Conservation (phyloP, 2,113 vertebrate genomes). For the Machaerirhynchus nigripectus region DNA sequence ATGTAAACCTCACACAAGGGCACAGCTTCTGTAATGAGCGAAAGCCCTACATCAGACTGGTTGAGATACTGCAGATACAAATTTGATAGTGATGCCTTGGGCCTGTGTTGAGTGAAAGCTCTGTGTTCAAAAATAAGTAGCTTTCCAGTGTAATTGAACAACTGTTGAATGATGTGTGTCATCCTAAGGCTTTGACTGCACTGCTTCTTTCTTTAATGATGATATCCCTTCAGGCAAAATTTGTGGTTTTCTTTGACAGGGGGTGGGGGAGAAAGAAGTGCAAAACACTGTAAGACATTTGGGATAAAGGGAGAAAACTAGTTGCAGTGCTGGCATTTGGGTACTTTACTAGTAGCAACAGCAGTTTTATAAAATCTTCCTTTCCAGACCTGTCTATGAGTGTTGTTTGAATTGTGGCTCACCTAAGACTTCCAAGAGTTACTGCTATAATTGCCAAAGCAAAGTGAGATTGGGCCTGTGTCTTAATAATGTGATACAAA, state of each 20-base stretch:
- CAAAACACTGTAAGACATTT: not conserved
- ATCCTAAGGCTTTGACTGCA: not conserved
- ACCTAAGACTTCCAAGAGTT: not conserved
- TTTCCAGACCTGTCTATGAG: not conserved
- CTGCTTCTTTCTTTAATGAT: not conserved
- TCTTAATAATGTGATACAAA: not conserved
- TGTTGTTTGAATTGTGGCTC: not conserved
- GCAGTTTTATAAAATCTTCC: not conserved
- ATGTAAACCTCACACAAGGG: not conserved
- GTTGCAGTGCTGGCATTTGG: not conserved
- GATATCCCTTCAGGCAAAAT: not conserved
- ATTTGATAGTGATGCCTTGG: not conserved
- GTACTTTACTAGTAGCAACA: not conserved
- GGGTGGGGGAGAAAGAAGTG: not conserved
- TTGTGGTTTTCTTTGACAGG: not conserved
- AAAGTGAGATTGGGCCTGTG: not conserved
- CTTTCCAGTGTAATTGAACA: conserved; percentile 40
- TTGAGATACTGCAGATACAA: not conserved
- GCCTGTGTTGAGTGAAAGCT: conserved; percentile 25
- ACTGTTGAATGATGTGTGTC: conserved; percentile 24
- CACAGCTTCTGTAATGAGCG: not conserved
- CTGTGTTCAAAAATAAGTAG: conserved; percentile 8
- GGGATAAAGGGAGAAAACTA: not conserved
- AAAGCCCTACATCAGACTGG: not conserved
- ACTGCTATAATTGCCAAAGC: not conserved